Base-by-base conservation (phyloP, 2,888 invertebrate species). In the Eupithecia insigniata region DNA sequence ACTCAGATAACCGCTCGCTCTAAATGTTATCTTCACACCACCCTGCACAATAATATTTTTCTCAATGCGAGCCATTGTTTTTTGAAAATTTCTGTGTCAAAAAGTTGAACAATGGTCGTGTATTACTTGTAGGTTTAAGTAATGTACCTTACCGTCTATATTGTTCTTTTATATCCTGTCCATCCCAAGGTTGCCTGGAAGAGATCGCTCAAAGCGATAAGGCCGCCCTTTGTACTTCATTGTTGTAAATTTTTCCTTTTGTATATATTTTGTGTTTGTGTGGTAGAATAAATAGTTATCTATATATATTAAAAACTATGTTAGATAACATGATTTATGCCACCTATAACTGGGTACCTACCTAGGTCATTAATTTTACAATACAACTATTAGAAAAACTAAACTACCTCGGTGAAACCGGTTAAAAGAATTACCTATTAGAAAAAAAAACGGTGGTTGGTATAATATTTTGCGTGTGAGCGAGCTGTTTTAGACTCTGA, bases 1-100 rank as follows among this genome's bases (percentile, higher is more conserved):
- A 80, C 84, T 76, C 7, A 16, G 87, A 86, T 87, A 86, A 83
- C 87, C 85, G 76, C 46, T 46, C n/a, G 18, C 46, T n/a, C 39
- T 60, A 3, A 51, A 60, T 60, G 30, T 16, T 30, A 60, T 30
- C 51, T 22, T 26, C 58, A 58, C 58, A 30, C 16, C 30, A 60
- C 18, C 18, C 12, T 30, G 18, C 8, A 60, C 60, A 8, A 60
- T 18, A 1, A 51, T 22, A 3, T 26, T 26, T n/a, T 46, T 12
- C 10, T 22, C 51, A 22, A 51, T 51, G 3, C 12, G 12, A 26
- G 12, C 12, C 22, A 12, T 51, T 4, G 22, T 10, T 22, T 51
- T 46, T 46, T 46, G n/a, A 22, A 14, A 1, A 26, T 1, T 55
- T 26, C 46, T n/a, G 12, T 55, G 14, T 14, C 12, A 55, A 55